Base-by-base conservation (phyloP, 1,140 invertebrate genomes). In the Drosophila littoralis region DNA sequence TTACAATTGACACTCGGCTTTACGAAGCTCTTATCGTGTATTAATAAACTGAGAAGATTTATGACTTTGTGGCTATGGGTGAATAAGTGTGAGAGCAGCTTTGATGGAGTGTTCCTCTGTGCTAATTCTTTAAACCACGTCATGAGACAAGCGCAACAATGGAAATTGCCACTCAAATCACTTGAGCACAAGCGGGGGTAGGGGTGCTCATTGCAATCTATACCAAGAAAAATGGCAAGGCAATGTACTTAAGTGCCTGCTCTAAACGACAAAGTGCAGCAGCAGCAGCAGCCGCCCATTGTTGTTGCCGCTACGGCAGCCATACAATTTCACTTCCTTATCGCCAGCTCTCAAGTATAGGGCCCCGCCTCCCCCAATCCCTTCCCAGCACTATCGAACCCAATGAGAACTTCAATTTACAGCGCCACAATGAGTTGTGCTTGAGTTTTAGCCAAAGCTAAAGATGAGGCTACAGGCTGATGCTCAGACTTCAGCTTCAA, bases 291-390 rank as follows among this genome's bases (percentile, higher is more conserved):
- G 42, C 40, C 48, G 58, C 70, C 76, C 79, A 86, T 89, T 86
- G 83, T 86, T 83, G 59, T 70, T 70, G 52, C 28, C 51, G 54
- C 45, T 75, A 51, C 79, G 60, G 72, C 64, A 79, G 83, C 83
- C 75, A 69, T 88, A 89, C 80, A 88, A 88, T 83, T 89, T 79
- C 66, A 77, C 84, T 83, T 89, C 83, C 83, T 80, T 89, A 89
- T 88, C 83, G 72, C 61, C 58, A 33, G 57, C 75, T 67, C 74
- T 86, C 61, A 77, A 86, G 81, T 78, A 63, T 67, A 66, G 66
- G 65, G 13, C 13, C 50, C 12, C 32, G 33, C 32, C 10, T 61
- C 73, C 58, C 67, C 43, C 48, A 12, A n/a, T 10, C 48, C 28
- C 10, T 1, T 10, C 7, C 43, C 58, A 42, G 52, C 75, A 28